These are phyloP conservation scores for Strigamia transsilvanica DNA, from an alignment of 2,888 invertebrate species.

Conservation along the genomic window DNA sequence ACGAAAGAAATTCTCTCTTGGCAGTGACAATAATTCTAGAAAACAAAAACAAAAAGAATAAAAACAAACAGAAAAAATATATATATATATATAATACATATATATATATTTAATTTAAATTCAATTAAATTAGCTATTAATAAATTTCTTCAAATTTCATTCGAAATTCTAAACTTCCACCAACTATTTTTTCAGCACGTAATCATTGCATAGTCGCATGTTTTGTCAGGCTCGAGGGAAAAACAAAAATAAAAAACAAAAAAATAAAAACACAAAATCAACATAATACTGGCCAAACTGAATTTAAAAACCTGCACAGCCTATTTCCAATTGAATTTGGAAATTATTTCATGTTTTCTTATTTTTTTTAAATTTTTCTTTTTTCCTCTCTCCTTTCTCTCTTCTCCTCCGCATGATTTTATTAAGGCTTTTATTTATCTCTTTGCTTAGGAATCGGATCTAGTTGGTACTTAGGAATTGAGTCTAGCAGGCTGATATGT, in stretches of 20 bases:
- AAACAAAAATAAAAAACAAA: neutral
- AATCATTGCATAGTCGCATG: conserved; percentile 39
- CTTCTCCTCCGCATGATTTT: neutral
- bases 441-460: conserved; percentile 31
- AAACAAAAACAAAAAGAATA: neutral
- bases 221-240: conserved; percentile 11
- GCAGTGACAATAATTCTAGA: conserved; percentile 23
- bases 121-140: neutral
- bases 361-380: neutral
- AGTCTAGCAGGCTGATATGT: conserved; percentile 53
- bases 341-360: conserved; percentile 23
- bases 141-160: neutral
- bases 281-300: conserved; percentile 34
- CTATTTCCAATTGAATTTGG: conserved; percentile 9
- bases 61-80: conserved; percentile 5
- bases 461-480: conserved; percentile 43
- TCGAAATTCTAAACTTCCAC: neutral
- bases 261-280: neutral
- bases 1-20: conserved; percentile 30
- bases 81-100: neutral
- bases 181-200: conserved; percentile 1
- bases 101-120: too few relatives aligned
- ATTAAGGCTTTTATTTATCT: conserved; percentile 28
- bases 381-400: neutral
- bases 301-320: conserved; percentile 34